These are phyloP conservation scores for Semibalanus balanoides DNA, from an alignment of 1,140 invertebrate genomes.

Conservation along the genomic window DNA sequence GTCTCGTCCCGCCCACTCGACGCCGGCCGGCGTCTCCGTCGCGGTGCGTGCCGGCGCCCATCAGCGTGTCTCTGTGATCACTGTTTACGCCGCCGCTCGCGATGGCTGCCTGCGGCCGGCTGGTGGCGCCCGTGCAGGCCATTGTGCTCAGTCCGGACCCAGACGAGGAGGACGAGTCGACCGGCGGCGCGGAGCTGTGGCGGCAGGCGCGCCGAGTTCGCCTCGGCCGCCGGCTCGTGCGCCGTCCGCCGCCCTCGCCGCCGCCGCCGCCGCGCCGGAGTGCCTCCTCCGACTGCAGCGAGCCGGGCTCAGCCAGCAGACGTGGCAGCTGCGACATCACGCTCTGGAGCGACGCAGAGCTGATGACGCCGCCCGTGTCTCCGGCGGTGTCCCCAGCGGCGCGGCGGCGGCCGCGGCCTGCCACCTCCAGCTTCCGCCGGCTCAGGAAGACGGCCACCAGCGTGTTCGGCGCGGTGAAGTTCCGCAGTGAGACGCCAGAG, in stretches of 20 bases:
- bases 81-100: not conserved
- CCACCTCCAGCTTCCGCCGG: not conserved
- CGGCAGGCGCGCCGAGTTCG: not conserved
- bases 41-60: conserved; percentile 14
- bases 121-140: not conserved
- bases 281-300: not conserved
- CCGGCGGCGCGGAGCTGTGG: not conserved
- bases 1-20: too few species aligned
- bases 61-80: conserved; percentile 5
- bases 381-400: too few species aligned
- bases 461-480: not conserved
- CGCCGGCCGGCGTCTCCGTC: too few species aligned
- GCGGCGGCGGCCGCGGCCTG: too few species aligned
- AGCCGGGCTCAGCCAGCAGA: not conserved
- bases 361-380: not conserved
- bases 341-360: not conserved
- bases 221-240: not conserved
- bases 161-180: not conserved
- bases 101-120: not conserved
- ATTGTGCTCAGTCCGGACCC: not conserved
- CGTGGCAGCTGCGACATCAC: not conserved
- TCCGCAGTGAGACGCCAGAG: not conserved
- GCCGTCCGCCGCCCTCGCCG: too few species aligned
- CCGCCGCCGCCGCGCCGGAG: not conserved
- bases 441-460: not conserved